A percentile compares a stretch with the other conserved stretches of the same genome.
phyloP scores from a whole-genome alignment of 1,140 invertebrate species.

The Drosophila fuyamai region DNA sequence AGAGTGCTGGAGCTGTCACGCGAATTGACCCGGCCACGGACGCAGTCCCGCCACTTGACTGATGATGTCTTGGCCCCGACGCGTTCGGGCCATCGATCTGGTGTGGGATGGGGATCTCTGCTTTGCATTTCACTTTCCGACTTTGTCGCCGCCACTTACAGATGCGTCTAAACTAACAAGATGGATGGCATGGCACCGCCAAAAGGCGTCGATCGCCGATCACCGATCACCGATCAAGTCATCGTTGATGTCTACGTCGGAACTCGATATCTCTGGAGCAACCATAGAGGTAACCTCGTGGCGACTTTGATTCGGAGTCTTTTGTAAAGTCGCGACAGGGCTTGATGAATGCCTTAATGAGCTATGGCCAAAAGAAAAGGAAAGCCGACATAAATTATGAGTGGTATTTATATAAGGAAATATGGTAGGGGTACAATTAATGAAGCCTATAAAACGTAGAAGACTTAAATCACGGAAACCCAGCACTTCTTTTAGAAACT shows the following conservation, averaged over 20 bases:
- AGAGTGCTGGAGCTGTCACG: slow-evolving; percentile 56
- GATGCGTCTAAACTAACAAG: slow-evolving; percentile 68
- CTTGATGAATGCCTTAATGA: slow-evolving; percentile 15
- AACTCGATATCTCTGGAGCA: neutral
- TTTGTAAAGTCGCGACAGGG: slow-evolving; percentile 7
- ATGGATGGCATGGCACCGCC: slow-evolving; percentile 53
- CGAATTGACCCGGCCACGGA: slow-evolving; percentile 64
- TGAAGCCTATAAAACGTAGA: no score
- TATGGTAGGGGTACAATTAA: neutral
- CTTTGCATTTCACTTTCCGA: slow-evolving; percentile 35
- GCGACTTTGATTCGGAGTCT: slow-evolving; percentile 9
- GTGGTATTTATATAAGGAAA: neutral
- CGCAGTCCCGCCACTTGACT: slow-evolving; percentile 69
- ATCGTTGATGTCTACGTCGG: neutral
- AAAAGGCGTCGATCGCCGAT: slow-evolving; percentile 13
- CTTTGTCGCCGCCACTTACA: slow-evolving; percentile 38
- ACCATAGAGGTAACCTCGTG: neutral
- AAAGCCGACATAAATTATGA: neutral
- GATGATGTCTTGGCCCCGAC: slow-evolving; percentile 54
- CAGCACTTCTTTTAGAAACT: no score
- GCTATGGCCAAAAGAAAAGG: neutral
- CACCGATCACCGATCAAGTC: slow-evolving; percentile 6
- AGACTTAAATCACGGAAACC: no score
- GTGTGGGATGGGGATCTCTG: slow-evolving; percentile 17
- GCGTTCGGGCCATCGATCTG: slow-evolving; percentile 26